Base-by-base conservation (phyloP, 2,888 invertebrate species). In the Cryptosula pallasiana region DNA sequence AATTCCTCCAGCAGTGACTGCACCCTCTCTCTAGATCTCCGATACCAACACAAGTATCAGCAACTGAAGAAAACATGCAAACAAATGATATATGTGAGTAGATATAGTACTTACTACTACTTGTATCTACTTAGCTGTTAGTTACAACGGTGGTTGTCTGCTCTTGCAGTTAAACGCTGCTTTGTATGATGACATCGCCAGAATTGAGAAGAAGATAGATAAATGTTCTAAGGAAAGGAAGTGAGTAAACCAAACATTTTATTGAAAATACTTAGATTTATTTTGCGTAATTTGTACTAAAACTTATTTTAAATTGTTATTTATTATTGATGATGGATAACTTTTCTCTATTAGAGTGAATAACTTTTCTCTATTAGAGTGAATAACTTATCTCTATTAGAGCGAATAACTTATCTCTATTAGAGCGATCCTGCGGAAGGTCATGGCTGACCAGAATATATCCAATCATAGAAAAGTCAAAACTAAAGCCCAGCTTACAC, bases 171-270 rank as follows among this genome's bases (percentile, higher is more conserved):
- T 85, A 76, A 87, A 87, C 82, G 86, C 86, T 36, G 84, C 86
- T 0, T 83, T 94, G 1, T 93, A 94, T 84, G 95, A 95, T 87
- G 93, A 94, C 87, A 91, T 94, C 23, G 90, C 92, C 0, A 89
- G 90, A 83, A 89, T 91, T 75, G 94, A 95, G 85, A 91, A 92
- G 79, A 91, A 91, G 82, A 89, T 93, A 70, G 85, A 90, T 34
- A 88, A 91, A 71, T 90, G 91, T 0, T 91, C 92, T 80, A 93
- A 94, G 81, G 94, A 95, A 83, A 88, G 94, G 74, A 89, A 81
- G 83, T 83, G n/a, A 57, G 20, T 57, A 16, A 23, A n/a, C 9
- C 45, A 13, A 13, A 45, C 9, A 45, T 45, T 45, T 45, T 13
- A 45, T 9, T 45, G 45, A 45, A 45, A 45, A 45, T 20, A 20